phyloP scores from a whole-genome alignment of 2,888 invertebrate genomes.

The Myopa tessellatipennis region DNA sequence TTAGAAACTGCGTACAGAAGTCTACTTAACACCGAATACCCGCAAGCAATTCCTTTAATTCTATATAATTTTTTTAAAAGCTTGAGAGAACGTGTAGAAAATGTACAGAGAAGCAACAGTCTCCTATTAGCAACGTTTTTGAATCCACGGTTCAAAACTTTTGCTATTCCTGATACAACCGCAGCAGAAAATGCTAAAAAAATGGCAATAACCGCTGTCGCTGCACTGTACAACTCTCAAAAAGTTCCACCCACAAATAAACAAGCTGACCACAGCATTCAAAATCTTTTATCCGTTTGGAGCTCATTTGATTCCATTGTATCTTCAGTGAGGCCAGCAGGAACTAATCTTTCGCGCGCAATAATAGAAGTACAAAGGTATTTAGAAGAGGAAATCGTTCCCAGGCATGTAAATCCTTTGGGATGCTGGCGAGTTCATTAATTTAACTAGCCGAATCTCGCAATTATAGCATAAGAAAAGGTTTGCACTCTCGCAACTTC shows the following conservation, averaged over 20 bases:
- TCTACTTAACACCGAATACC: background rate
- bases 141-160: slow-evolving; percentile 7
- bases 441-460: too few relatives aligned
- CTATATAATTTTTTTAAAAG: background rate
- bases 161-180: too few relatives aligned
- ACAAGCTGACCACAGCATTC: background rate
- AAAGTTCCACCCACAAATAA: background rate
- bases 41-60: background rate
- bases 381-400: too few relatives aligned
- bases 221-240: background rate
- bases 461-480: background rate
- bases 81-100: background rate
- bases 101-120: background rate
- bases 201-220: background rate
- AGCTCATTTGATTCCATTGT: too few relatives aligned
- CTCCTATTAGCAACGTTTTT: background rate
- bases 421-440: too few relatives aligned
- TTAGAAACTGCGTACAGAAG: background rate
- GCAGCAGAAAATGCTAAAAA: background rate
- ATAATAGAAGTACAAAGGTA: too few relatives aligned
- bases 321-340: too few relatives aligned
- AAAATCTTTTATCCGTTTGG: background rate
- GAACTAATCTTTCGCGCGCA: too few relatives aligned
- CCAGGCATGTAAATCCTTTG: too few relatives aligned
- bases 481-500: background rate